Conservation (phyloP, 2,113 vertebrate species). For the Malurus melanocephalus region DNA sequence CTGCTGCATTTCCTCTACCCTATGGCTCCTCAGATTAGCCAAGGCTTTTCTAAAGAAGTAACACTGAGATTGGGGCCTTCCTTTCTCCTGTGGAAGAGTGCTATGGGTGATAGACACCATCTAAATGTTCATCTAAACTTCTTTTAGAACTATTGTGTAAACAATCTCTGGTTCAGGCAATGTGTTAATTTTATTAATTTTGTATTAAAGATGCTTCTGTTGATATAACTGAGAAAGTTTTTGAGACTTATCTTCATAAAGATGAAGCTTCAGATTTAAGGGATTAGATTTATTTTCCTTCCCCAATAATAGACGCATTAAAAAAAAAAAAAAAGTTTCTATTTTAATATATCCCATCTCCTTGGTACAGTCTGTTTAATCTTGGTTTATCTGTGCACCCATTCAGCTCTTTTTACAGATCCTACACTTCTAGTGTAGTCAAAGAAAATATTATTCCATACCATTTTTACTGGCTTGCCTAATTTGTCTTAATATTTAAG, state of each 20-base stretch:
- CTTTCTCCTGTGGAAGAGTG: not conserved
- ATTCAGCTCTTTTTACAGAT: not conserved
- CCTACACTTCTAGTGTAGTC: fast-evolving
- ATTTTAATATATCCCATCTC: not conserved
- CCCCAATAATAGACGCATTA: not conserved
- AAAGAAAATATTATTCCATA: not conserved
- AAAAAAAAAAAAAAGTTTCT: not conserved
- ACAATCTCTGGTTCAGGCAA: not conserved
- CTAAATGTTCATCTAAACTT: not conserved
- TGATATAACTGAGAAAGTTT: not conserved
- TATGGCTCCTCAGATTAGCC: not conserved
- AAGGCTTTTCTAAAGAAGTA: not conserved
- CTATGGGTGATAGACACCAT: not conserved
- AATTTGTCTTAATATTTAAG: not conserved
- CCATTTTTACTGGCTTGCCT: not conserved
- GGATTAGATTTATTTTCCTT: not conserved
- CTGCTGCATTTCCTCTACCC: not conserved
- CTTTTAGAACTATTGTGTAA: not conserved
- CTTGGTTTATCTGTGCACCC: not conserved
- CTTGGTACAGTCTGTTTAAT: not conserved
- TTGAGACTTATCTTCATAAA: not conserved
- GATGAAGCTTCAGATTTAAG: not conserved
- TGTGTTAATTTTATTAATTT: not conserved
- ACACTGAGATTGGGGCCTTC: not conserved
- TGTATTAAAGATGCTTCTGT: not conserved